Percentiles rank a stretch among this genome's conserved stretches.
phyloP scores from a whole-genome alignment of 2,113 vertebrate species.

The Panurus biarmicus region DNA sequence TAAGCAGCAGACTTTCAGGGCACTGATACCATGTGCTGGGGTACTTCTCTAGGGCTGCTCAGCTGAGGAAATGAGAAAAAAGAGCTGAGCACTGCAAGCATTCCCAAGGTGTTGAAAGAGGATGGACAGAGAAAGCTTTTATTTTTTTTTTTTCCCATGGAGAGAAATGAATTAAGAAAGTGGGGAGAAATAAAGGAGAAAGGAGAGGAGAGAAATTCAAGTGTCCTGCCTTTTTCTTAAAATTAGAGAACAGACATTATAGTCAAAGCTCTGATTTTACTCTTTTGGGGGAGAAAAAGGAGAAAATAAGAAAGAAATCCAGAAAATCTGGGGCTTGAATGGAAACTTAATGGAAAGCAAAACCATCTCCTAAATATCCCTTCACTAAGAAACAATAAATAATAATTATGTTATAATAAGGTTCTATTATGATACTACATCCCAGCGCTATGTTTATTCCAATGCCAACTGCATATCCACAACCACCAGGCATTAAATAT shows the following conservation, averaged over 20 bases:
- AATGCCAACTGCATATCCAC: not conserved
- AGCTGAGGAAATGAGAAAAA: not conserved
- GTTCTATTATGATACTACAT: not conserved
- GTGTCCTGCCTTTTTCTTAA: not conserved
- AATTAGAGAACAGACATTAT: not conserved
- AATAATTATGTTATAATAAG: not conserved
- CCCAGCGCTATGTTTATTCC: not conserved
- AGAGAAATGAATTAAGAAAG: not conserved
- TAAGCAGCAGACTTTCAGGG: slow-evolving; percentile 16
- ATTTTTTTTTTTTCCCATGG: not conserved
- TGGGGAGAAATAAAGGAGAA: not conserved
- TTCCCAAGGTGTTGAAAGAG: not conserved
- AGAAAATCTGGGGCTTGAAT: not conserved
- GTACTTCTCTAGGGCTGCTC: not conserved
- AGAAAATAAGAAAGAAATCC: not conserved
- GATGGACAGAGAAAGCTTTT: not conserved
- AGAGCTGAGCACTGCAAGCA: not conserved
- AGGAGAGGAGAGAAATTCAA: not conserved
- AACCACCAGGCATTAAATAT: not conserved
- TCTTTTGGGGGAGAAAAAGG: not conserved
- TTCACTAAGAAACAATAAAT: not conserved
- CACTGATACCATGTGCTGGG: not conserved
- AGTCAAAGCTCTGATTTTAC: not conserved
- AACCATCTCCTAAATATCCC: not conserved
- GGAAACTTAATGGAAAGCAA: not conserved